Conservation (phyloP, 1,140 invertebrate genomes). For the Antheraea mylitta region DNA sequence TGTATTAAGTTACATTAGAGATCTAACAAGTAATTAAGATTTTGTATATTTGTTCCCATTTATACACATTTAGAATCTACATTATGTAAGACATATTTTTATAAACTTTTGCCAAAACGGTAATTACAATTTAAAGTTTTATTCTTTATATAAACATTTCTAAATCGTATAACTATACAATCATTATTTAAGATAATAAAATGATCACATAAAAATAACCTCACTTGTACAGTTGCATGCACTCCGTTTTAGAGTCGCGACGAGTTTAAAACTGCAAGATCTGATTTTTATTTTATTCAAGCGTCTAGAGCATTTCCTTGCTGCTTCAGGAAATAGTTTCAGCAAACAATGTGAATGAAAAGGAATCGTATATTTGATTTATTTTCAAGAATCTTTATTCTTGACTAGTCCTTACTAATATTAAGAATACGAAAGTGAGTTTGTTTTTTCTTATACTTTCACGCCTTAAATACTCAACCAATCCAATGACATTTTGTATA, state of each 20-base stretch:
- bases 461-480: too few relatives aligned
- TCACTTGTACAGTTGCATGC: slow-evolving; percentile 7
- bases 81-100: too few relatives aligned
- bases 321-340: slow-evolving; percentile 10
- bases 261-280: slow-evolving; percentile 25
- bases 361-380: not conserved
- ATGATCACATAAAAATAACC: not conserved
- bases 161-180: not conserved
- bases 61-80: too few relatives aligned
- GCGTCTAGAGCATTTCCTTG: slow-evolving; percentile 18
- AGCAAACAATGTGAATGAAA: slow-evolving; percentile 10
- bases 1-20: too few relatives aligned
- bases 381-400: not conserved
- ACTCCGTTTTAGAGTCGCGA: slow-evolving; percentile 7
- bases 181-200: not conserved
- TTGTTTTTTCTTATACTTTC: too few relatives aligned
- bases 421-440: too few relatives aligned
- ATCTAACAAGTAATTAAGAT: too few relatives aligned
- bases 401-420: too few relatives aligned
- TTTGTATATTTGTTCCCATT: too few relatives aligned
- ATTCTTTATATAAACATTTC: not conserved
- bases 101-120: too few relatives aligned
- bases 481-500: too few relatives aligned
- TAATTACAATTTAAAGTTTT: too few relatives aligned
- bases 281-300: slow-evolving; percentile 28